Base-by-base conservation (phyloP, 2,888 invertebrate genomes). In the Sphaerophoria rueppellii region DNA sequence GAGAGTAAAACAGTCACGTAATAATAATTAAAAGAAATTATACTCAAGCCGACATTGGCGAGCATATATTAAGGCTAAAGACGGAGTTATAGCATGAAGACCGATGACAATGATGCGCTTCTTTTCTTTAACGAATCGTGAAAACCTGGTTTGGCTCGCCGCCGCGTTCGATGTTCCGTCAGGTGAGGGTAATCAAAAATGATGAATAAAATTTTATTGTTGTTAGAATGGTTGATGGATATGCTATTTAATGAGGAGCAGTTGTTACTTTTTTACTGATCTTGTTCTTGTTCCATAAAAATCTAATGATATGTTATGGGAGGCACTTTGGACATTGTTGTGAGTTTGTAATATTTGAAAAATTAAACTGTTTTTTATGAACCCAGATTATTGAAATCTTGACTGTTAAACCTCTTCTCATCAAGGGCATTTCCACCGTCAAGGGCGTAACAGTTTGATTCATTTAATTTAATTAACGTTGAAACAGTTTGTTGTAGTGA, bases 1-100 rank as follows among this genome's bases (percentile, higher is more conserved):
- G 52, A 65, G 72, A 77, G 76, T 85, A 81, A 81, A 81, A 81
- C 73, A 81, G 85, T 85, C 85, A 85, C 85, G 85, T 85, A 85
- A 85, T 85, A 76, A 85, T 76, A 85, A 85, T 85, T 85, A 85
- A 81, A 81, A 85, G 81, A 85, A 85, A 85, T 85, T 85, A 85
- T 85, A 52, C 76, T 0, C 43, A 9, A 7, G 12, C 24, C 16
- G 50, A 50, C 58, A 70, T 74, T 79, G 82, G 78, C 74, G 55
- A 24, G 24, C 24, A 24, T 24, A 24, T 65, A 73, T 70, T 70
- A 78, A 74, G 72, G 67, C 67, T 67, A 67, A 67, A 67, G 67
- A 65, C 65, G 35, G 65, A 65, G 16, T 24, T 24, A 24, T 24
- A 24, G 24, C 24, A 24, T 40, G 52, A 54, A 67, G 32, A 67